Evolutionary conservation across 2,797 vertebrate genomes (phyloP).

Genomic region (Coilia nasus): DNA sequence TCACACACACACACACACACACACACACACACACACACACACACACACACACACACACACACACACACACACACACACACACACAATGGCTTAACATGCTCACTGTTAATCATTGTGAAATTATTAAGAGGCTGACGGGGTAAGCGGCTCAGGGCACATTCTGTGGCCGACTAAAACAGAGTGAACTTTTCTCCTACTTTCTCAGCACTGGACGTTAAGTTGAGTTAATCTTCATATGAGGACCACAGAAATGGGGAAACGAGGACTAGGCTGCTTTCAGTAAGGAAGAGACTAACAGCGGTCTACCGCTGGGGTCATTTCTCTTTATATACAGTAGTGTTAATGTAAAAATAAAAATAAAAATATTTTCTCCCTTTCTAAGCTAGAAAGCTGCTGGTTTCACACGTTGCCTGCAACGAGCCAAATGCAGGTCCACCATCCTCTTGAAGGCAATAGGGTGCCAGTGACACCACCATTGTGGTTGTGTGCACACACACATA

Average conservation of each 20-base stretch:
- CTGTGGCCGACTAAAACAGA: conserved; percentile 76
- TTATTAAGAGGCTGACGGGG: conserved; percentile 70
- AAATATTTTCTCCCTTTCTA: background rate
- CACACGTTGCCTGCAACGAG: background rate
- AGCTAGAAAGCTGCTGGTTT: background rate
- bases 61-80: conserved; percentile 44
- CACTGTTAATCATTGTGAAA: conserved; percentile 64
- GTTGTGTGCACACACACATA: conserved; percentile 27
- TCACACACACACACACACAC: conserved; percentile 27
- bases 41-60: conserved; percentile 7
- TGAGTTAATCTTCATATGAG: conserved; percentile 8
- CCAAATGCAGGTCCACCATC: background rate
- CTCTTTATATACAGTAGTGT: background rate
- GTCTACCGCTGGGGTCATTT: background rate
- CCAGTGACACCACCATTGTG: background rate
- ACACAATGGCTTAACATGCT: conserved; percentile 50
- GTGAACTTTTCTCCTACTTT: conserved; percentile 21
- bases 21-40: conserved; percentile 25
- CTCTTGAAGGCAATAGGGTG: background rate
- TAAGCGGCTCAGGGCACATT: conserved; percentile 80
- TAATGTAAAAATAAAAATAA: background rate
- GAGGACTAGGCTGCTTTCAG: background rate
- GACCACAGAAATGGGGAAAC: background rate
- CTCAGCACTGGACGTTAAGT: background rate
- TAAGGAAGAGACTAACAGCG: background rate